A percentile compares a stretch with the other conserved stretches of the same genome.
Conservation (phyloP, 1,140 invertebrate genomes). For the Frieseomelitta varia region DNA sequence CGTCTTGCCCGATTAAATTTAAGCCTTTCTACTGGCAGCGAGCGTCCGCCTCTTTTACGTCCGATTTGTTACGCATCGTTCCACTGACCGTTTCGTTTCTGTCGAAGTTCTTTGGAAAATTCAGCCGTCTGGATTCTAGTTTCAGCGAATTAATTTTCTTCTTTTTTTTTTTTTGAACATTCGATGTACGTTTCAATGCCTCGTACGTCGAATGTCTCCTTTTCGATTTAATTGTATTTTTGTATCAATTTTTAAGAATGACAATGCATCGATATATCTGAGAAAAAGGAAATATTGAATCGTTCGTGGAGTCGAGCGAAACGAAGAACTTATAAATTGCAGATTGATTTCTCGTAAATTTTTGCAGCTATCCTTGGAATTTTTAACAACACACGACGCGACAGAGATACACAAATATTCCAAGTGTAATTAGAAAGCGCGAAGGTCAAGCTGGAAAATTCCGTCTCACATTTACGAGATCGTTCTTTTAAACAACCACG, state of each 20-base stretch:
- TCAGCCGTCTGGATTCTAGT: not conserved
- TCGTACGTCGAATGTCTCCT: too few species aligned
- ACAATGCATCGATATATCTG: not conserved
- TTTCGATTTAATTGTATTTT: not conserved
- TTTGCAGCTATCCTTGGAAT: not conserved
- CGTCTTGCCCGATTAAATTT: conserved; percentile 22
- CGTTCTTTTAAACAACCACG: not conserved
- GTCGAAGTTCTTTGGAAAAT: conserved; percentile 7
- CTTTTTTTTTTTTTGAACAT: too few species aligned
- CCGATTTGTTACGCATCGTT: conserved; percentile 30
- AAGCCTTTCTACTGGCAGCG: conserved; percentile 14
- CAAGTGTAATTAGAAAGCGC: not conserved
- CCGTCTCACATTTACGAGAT: not conserved
- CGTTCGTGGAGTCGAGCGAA: too few species aligned
- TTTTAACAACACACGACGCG: not conserved
- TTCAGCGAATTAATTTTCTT: too few species aligned
- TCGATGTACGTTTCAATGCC: too few species aligned
- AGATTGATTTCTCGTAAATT: not conserved
- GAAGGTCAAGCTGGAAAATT: not conserved
- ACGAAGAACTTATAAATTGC: too few species aligned
- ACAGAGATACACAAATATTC: too few species aligned
- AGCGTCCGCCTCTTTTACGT: not conserved
- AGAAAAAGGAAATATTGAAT: not conserved
- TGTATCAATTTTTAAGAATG: not conserved
- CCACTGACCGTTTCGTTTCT: not conserved